Conservation (phyloP, 2,888 invertebrate species). For the Rhagophthalmus giganteus region DNA sequence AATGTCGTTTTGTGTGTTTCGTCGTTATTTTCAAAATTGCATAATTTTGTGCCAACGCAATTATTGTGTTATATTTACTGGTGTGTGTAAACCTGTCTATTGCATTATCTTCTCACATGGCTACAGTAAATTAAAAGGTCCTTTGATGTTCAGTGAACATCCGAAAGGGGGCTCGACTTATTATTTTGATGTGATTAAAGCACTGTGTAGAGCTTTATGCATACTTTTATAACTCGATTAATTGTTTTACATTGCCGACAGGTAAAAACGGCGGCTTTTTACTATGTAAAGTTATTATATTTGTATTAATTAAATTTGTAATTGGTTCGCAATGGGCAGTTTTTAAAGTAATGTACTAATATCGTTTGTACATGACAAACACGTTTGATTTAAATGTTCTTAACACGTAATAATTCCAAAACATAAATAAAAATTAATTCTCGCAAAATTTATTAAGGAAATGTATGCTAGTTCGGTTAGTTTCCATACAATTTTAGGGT, state of each 20-base stretch:
- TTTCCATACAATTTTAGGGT: not conserved
- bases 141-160: conserved; percentile 28
- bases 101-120: conserved; percentile 24
- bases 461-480: not conserved
- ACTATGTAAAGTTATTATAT: not conserved
- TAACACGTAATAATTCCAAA: too few species aligned
- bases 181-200: conserved; percentile 26
- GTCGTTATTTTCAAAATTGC: not conserved
- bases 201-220: conserved; percentile 15
- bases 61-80: conserved; percentile 19
- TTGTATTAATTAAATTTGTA: conserved; percentile 3
- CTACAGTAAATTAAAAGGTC: conserved; percentile 22
- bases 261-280: not conserved
- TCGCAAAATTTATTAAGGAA: too few species aligned
- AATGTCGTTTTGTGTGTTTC: too few species aligned
- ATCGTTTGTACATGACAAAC: too few species aligned
- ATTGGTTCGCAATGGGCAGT: too few species aligned
- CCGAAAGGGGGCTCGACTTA: conserved; percentile 19
- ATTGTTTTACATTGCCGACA: conserved; percentile 17
- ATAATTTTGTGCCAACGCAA: conserved; percentile 2
- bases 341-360: too few species aligned
- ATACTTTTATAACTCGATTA: conserved; percentile 23
- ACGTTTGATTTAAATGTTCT: too few species aligned
- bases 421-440: too few species aligned
- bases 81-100: conserved; percentile 16